These are phyloP conservation scores for Oophaga pumilio DNA, from an alignment of 2,113 vertebrate genomes.

Conservation along the genomic window DNA sequence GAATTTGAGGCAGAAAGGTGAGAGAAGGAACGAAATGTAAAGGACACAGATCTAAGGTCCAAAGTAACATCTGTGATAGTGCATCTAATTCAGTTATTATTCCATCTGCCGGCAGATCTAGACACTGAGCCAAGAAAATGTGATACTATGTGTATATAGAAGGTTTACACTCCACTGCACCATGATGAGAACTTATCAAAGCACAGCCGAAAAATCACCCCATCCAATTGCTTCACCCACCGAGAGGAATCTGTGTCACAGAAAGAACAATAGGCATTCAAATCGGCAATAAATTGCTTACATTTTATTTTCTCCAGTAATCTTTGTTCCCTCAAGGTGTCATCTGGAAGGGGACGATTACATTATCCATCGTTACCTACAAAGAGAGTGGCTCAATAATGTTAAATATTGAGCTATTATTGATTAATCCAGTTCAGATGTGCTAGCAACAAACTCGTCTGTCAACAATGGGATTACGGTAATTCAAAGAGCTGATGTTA, in stretches of 20 bases:
- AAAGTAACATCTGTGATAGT: conserved; percentile 67
- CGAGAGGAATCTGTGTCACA: conserved; percentile 63
- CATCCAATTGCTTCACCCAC: conserved; percentile 62
- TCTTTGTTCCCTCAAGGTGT: conserved; percentile 16
- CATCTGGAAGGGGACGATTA: conserved; percentile 20
- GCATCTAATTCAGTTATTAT: conserved; percentile 66
- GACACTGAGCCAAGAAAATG: conserved; percentile 64
- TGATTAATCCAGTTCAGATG: conserved; percentile 40
- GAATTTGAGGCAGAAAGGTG: conserved; percentile 59
- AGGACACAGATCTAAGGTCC: conserved; percentile 62
- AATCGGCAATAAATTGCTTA: conserved; percentile 49
- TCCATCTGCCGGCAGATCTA: conserved; percentile 63
- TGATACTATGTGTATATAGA: conserved; percentile 64
- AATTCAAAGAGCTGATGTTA: conserved; percentile 19
- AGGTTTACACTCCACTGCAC: conserved; percentile 65
- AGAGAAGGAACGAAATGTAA: conserved; percentile 59
- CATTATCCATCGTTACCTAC: conserved; percentile 53
- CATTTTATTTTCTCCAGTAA: conserved; percentile 60
- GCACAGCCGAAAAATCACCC: conserved; percentile 59
- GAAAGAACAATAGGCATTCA: conserved; percentile 62
- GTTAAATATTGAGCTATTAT: conserved; percentile 54
- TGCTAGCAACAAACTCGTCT: conserved; percentile 12
- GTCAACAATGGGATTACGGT: conserved; percentile 38
- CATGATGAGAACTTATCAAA: conserved; percentile 66
- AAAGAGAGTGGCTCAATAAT: conserved; percentile 38